These are phyloP conservation scores for Crepidodera aurea DNA, from an alignment of 2,888 invertebrate species.

Conservation along the genomic window DNA sequence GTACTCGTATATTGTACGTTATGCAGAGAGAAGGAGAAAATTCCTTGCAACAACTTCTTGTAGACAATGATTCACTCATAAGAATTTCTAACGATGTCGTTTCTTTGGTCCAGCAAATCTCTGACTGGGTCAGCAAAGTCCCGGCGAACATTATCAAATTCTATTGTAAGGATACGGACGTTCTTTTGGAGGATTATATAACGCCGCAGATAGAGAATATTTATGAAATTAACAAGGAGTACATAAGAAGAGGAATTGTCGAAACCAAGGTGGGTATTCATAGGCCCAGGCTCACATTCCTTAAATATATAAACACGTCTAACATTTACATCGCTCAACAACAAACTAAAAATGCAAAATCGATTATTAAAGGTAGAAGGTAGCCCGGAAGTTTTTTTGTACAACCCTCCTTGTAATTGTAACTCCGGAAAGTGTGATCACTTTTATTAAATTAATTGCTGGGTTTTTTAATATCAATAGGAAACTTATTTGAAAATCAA, in stretches of 20 bases:
- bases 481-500: no score
- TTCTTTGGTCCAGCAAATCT: slow-evolving; percentile 49
- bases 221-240: slow-evolving; percentile 61
- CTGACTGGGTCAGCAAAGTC: slow-evolving; percentile 49
- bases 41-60: slow-evolving; percentile 25
- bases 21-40: slow-evolving; percentile 57
- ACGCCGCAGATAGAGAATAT: slow-evolving; percentile 59
- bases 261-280: slow-evolving; percentile 50
- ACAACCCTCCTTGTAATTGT: no score
- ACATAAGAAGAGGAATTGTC: slow-evolving; percentile 46
- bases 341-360: no score
- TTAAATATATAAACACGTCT: no score
- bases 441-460: no score
- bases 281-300: no score
- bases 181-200: slow-evolving; percentile 69
- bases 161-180: slow-evolving; percentile 52
- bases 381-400: no score
- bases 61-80: slow-evolving; percentile 64
- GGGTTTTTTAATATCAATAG: no score
- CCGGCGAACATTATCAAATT: slow-evolving; percentile 55
- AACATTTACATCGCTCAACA: no score
- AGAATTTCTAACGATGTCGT: slow-evolving; percentile 46
- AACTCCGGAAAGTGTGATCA: no score
- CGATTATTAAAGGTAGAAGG: no score
- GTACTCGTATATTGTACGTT: slow-evolving; percentile 66